phyloP scores from a whole-genome alignment of 2,797 vertebrate genomes.

The Gymnothorax javanicus region DNA sequence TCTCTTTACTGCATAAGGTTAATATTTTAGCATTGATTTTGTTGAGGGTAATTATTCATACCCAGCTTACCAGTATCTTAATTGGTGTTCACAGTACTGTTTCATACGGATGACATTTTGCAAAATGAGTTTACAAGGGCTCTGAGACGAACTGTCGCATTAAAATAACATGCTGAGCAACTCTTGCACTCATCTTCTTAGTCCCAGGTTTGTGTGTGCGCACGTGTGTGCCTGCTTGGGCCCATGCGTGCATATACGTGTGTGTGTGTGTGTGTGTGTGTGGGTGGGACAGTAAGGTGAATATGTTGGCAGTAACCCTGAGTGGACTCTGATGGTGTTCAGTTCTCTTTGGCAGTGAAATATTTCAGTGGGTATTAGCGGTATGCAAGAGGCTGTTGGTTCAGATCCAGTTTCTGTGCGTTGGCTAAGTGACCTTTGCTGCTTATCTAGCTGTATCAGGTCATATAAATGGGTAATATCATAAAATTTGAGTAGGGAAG shows the following conservation, averaged over 20 bases:
- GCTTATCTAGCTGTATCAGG: not conserved
- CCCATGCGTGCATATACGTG: not conserved
- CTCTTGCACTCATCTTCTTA: not conserved
- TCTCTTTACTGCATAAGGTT: no score
- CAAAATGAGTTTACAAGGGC: no score
- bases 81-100: no score
- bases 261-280: not conserved
- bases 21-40: no score
- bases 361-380: not conserved
- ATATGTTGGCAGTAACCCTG: no score
- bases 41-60: no score
- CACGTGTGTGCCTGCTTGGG: not conserved
- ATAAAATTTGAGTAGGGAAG: not conserved
- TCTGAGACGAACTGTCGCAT: not conserved
- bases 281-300: not conserved
- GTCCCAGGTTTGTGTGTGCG: not conserved
- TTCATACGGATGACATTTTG: no score
- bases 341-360: not conserved
- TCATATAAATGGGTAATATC: not conserved
- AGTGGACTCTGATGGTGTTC: not conserved
- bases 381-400: not conserved
- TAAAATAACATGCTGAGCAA: conserved; percentile 8
- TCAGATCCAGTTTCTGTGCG: not conserved
- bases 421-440: not conserved
- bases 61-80: no score